These are phyloP conservation scores for Ophthalmolycus amberensis DNA, from an alignment of 2,113 vertebrate species.

Conservation along the genomic window DNA sequence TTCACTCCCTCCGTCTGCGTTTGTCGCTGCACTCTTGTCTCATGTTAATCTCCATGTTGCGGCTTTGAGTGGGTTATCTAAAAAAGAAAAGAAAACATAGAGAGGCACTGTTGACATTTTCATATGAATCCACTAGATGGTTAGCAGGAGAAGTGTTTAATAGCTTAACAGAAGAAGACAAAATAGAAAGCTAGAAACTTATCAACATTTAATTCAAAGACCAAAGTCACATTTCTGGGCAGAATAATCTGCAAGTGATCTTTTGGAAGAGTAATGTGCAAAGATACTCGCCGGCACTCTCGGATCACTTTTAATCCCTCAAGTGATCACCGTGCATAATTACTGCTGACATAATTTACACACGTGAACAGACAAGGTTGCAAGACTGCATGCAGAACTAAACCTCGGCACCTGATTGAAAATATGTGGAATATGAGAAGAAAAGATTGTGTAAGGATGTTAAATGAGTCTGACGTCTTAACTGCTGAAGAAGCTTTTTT, in stretches of 20 bases:
- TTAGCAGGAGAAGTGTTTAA: background rate
- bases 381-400: background rate
- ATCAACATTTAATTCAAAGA: background rate
- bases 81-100: constrained; percentile 5
- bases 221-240: constrained; percentile 2
- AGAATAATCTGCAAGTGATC: background rate
- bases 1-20: constrained; percentile 19
- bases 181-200: background rate
- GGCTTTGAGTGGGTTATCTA: constrained; percentile 24
- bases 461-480: no score
- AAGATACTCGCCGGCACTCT: background rate
- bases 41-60: constrained; percentile 12
- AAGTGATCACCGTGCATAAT: background rate
- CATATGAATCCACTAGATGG: background rate
- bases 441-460: no score
- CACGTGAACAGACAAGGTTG: background rate
- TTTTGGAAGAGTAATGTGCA: background rate
- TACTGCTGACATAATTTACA: background rate
- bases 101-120: constrained; percentile 41
- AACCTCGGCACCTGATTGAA: background rate
- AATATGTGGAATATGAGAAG: no score
- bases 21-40: background rate
- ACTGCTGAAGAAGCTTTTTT: no score
- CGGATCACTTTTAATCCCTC: background rate
- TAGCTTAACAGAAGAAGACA: background rate